These are phyloP conservation scores for Balaenoptera acutorostrata DNA, from an alignment of 2,113 vertebrate genomes.

Conservation along the genomic window DNA sequence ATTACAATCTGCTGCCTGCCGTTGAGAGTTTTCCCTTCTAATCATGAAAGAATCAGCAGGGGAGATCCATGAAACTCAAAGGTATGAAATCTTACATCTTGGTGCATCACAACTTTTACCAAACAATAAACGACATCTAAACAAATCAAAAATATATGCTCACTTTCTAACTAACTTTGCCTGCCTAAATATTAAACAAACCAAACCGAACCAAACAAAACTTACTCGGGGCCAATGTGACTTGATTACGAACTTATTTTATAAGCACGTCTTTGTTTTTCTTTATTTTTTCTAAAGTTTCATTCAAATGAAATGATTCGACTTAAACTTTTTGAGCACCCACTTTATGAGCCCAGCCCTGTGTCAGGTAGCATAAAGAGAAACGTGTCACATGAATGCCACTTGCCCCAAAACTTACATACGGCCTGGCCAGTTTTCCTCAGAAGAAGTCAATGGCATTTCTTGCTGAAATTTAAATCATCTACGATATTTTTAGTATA, in stretches of 20 bases:
- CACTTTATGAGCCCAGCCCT: neutral
- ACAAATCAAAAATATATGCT: neutral
- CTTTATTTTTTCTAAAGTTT: too few species aligned
- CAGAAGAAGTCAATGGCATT: neutral
- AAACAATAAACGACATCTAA: neutral
- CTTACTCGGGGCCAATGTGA: neutral
- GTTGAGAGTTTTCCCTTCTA: neutral
- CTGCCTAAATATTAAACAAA: neutral
- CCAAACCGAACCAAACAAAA: neutral
- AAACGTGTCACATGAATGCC: accelerated
- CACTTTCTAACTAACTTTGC: neutral
- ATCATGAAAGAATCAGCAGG: neutral
- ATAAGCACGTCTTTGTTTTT: neutral
- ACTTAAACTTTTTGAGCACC: neutral
- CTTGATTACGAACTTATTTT: neutral
- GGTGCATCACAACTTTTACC: accelerated
- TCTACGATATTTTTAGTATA: neutral
- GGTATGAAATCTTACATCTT: neutral
- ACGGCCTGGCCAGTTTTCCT: neutral
- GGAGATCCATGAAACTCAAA: neutral
- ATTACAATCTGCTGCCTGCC: neutral
- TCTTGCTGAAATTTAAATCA: neutral
- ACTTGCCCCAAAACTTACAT: neutral
- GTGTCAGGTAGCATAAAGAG: neutral
- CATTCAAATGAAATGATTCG: neutral